Evolutionary conservation across 2,888 invertebrate species (phyloP).

Genomic region (Andrena hattorfiana): DNA sequence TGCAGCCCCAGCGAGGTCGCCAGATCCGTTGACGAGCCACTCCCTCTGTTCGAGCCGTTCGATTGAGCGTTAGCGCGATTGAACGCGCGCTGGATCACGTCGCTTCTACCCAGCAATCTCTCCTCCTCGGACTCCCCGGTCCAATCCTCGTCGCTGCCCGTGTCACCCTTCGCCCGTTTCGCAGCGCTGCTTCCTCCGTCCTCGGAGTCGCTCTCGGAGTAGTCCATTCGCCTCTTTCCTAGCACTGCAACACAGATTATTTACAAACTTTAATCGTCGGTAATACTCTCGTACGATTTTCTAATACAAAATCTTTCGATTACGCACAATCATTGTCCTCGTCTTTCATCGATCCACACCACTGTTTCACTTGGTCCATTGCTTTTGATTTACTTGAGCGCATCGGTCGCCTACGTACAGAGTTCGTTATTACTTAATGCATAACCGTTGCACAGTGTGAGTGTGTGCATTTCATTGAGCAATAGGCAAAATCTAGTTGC

Average conservation of each 20-base stretch:
- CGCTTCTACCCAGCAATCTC: slow-evolving; percentile 80
- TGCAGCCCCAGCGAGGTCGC: slow-evolving; percentile 79
- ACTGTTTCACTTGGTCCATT: slow-evolving; percentile 93
- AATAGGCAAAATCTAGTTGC: background rate
- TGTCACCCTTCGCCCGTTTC: slow-evolving; percentile 87
- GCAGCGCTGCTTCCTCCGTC: slow-evolving; percentile 84
- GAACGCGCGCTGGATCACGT: slow-evolving; percentile 83
- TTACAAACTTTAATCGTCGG: background rate
- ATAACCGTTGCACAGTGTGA: background rate
- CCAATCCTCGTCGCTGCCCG: slow-evolving; percentile 85
- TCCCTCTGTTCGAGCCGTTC: slow-evolving; percentile 83
- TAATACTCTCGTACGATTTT: background rate
- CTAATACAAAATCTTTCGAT: background rate
- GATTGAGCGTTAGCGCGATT: slow-evolving; percentile 81
- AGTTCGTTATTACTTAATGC: background rate
- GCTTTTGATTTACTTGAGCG: slow-evolving; percentile 93
- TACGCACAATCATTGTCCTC: slow-evolving; percentile 84
- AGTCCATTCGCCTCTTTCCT: slow-evolving; percentile 85
- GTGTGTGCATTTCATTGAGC: slow-evolving; percentile 2
- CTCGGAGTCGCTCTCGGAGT: slow-evolving; percentile 86
- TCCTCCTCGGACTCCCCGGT: slow-evolving; percentile 85
- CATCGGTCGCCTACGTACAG: slow-evolving; percentile 87
- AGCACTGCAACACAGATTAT: slow-evolving; percentile 69
- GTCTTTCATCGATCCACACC: slow-evolving; percentile 90
- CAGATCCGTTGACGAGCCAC: slow-evolving; percentile 86